Percentiles rank a stretch among this genome's conserved stretches.
These are phyloP conservation scores for Arenaria interpres DNA, from an alignment of 2,113 vertebrate species.

Conservation along the genomic window DNA sequence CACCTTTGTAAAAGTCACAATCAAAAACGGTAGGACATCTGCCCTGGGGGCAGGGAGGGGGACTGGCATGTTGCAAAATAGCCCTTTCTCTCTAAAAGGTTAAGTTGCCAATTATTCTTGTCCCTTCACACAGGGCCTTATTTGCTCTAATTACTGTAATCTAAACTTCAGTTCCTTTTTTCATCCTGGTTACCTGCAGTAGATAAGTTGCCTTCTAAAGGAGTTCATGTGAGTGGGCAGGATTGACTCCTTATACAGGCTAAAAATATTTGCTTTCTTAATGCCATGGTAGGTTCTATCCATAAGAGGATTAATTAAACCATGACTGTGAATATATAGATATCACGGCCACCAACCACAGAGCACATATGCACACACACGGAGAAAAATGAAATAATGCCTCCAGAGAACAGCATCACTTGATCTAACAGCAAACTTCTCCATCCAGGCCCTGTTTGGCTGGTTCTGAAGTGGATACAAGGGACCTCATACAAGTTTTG, in stretches of 20 bases:
- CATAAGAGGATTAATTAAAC: conserved; percentile 57
- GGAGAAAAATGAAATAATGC: background rate
- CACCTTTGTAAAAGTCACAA: background rate
- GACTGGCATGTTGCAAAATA: background rate
- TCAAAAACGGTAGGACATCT: background rate
- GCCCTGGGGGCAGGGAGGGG: background rate
- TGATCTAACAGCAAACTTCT: background rate
- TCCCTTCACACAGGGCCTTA: background rate
- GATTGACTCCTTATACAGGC: background rate
- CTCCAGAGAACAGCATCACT: background rate
- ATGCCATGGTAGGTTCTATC: conserved; percentile 9
- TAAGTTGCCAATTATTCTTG: background rate
- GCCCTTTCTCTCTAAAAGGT: background rate
- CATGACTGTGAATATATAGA: conserved; percentile 31
- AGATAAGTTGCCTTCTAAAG: conserved; percentile 13
- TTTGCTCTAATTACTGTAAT: conserved; percentile 43
- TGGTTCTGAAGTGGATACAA: background rate
- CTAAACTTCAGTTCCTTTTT: background rate
- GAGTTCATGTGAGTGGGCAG: background rate
- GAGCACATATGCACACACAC: background rate
- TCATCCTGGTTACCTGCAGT: conserved; percentile 4
- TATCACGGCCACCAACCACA: background rate
- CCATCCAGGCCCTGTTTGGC: background rate
- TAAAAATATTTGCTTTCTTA: conserved; percentile 60
- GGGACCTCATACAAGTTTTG: background rate